These are phyloP conservation scores for Phalacrocorax carbo DNA, from an alignment of 2,113 vertebrate genomes.

Conservation along the genomic window DNA sequence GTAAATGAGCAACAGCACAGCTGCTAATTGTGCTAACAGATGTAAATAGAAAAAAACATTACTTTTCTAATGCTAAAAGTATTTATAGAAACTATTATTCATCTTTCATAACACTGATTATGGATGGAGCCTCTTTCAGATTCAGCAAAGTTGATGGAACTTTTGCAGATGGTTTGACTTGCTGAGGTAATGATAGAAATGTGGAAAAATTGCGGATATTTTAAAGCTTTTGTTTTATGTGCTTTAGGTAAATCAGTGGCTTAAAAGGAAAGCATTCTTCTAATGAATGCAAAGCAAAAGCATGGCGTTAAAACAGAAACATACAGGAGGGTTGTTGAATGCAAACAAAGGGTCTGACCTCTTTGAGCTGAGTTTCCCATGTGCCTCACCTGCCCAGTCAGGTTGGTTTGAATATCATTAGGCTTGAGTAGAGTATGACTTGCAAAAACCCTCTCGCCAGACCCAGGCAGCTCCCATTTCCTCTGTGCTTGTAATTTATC, in stretches of 20 bases:
- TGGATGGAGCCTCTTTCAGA: background rate
- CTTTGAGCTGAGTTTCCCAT: background rate
- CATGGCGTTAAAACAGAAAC: background rate
- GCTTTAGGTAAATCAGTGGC: background rate
- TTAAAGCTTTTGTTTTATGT: background rate
- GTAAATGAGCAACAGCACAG: conserved; percentile 15
- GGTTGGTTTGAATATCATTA: background rate
- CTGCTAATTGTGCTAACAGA: conserved; percentile 25
- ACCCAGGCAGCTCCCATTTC: background rate
- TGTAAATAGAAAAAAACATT: conserved; percentile 11
- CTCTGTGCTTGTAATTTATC: background rate
- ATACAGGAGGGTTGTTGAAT: background rate
- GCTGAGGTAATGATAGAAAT: background rate
- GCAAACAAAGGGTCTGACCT: background rate
- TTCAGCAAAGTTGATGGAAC: background rate
- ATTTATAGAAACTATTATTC: conserved; percentile 34
- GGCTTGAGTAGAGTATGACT: background rate
- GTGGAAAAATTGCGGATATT: background rate
- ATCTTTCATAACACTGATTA: background rate
- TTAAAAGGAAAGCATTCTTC: background rate
- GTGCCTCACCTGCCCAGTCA: background rate
- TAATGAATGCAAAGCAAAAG: too few species aligned
- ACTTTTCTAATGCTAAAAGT: background rate
- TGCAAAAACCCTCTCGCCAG: background rate
- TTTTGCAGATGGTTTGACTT: conserved; percentile 32